Evolutionary conservation across 2,888 invertebrate genomes (phyloP).

Genomic region (Thalpophila matura): DNA sequence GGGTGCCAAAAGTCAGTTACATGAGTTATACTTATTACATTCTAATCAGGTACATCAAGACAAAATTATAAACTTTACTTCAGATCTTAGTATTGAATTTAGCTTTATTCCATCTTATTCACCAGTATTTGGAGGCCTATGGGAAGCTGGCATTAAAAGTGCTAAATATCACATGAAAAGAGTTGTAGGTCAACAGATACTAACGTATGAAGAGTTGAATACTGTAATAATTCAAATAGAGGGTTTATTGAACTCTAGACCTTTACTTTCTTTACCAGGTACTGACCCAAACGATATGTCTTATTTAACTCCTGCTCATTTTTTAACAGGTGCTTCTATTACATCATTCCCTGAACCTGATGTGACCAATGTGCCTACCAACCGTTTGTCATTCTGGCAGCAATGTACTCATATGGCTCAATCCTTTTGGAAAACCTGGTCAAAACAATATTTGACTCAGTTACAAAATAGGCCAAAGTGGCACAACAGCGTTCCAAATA

Average conservation of each 20-base stretch:
- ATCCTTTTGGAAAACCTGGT: slow-evolving; percentile 12
- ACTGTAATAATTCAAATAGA: no score
- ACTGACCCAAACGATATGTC: no score
- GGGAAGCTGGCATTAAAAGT: no score
- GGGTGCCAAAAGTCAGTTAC: slow-evolving; percentile 1
- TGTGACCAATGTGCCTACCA: background rate
- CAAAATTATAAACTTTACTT: background rate
- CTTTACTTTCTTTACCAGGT: no score
- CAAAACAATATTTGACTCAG: slow-evolving; percentile 14
- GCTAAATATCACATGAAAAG: no score
- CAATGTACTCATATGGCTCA: background rate
- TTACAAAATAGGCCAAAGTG: slow-evolving; percentile 14
- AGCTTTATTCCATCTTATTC: no score
- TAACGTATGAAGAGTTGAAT: no score
- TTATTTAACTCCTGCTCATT: no score
- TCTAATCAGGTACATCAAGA: slow-evolving; percentile 1
- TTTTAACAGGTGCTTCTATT: slow-evolving; percentile 10
- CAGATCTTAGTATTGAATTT: slow-evolving; percentile 3
- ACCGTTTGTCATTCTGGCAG: background rate
- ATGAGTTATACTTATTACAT: background rate
- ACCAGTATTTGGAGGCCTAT: no score
- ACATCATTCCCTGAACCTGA: background rate
- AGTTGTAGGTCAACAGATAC: no score
- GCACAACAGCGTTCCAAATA: slow-evolving; percentile 7
- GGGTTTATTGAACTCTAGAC: no score